Base-by-base conservation (phyloP, 2,113 vertebrate species). In the Malurus cyaneus region DNA sequence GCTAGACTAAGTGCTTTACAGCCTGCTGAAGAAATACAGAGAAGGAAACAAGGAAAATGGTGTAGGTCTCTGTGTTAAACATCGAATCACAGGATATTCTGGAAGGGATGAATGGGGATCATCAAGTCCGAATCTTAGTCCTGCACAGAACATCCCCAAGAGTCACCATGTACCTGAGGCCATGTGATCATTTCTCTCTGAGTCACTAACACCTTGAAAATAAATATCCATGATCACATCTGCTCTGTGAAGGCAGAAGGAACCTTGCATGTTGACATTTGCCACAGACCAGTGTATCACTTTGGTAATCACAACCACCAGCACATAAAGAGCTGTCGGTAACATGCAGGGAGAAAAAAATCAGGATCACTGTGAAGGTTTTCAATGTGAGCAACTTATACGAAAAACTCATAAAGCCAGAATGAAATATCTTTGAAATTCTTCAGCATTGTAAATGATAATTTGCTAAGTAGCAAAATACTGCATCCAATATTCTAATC, bases 41-140 rank as follows among this genome's bases (percentile, higher is more conserved):
- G 53, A 73, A n/a, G 46, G 53, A 57, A 89, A 91, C 67, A 54
- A 56, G n/a, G n/a, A 32, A 84, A 80, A 60, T 8, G 9, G n/a
- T 84, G 14, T 64, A 53, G 34, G 60, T 79, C 49, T 73, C 36
- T 61, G 46, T 83, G 88, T 81, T 83, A 57, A 92, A 81, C 10
- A 60, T 18, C 25, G 13, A 60, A 46, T 34, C n/a, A 39, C 15
- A 60, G n/a, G 20, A 74, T 74, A 29, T 46, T 39, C 19, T 66
- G 32, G 46, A 67, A 74, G n/a, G 0, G 0, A 60, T 24, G 8
- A 5, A 1, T 0, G 0, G n/a, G 8, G 13, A n/a, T n/a, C 32
- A 60, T 18, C 13, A 12, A 29, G 24, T 53, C 28, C 53, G 74
- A 8, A 28, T 41, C 46, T 67, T n/a, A 74, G 2, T 13, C 39